These are phyloP conservation scores for Silvanus unidentatus DNA, from an alignment of 2,888 invertebrate species.

Conservation along the genomic window DNA sequence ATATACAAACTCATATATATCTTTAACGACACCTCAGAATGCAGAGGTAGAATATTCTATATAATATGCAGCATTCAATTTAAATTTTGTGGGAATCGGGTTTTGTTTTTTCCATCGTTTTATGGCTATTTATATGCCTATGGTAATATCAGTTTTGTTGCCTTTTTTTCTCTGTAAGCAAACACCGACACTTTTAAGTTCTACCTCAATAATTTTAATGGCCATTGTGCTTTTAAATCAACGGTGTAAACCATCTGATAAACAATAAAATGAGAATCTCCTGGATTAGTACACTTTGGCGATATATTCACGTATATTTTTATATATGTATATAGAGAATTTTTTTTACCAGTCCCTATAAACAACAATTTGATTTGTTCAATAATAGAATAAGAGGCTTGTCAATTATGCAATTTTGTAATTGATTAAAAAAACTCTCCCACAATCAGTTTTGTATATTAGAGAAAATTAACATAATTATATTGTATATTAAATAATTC, in stretches of 20 bases:
- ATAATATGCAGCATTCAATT: slow-evolving; percentile 44
- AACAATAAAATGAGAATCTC: slow-evolving; percentile 9
- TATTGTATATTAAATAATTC: slow-evolving; percentile 38
- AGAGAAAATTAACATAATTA: slow-evolving; percentile 25
- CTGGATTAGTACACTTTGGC: slow-evolving; percentile 10
- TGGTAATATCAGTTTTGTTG: slow-evolving; percentile 39
- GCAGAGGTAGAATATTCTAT: slow-evolving; percentile 41
- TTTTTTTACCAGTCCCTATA: too few species aligned
- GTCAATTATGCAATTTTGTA: slow-evolving; percentile 30
- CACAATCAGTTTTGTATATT: slow-evolving; percentile 21
- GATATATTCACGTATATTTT: too few species aligned
- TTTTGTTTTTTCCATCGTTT: slow-evolving; percentile 38
- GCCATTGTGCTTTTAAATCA: slow-evolving; percentile 20
- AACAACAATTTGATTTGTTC: too few species aligned
- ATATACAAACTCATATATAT: slow-evolving; percentile 27
- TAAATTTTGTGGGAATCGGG: slow-evolving; percentile 42
- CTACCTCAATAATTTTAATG: slow-evolving; percentile 35
- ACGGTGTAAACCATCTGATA: slow-evolving; percentile 17
- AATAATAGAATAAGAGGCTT: slow-evolving; percentile 13
- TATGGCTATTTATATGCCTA: slow-evolving; percentile 42
- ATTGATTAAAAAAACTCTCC: slow-evolving; percentile 34
- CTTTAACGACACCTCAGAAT: slow-evolving; percentile 41
- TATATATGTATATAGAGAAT: too few species aligned
- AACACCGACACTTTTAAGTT: slow-evolving; percentile 31
- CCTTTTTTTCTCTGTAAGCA: slow-evolving; percentile 29